These are phyloP conservation scores for Agrochola lota DNA, from an alignment of 2,888 invertebrate species.

Conservation along the genomic window DNA sequence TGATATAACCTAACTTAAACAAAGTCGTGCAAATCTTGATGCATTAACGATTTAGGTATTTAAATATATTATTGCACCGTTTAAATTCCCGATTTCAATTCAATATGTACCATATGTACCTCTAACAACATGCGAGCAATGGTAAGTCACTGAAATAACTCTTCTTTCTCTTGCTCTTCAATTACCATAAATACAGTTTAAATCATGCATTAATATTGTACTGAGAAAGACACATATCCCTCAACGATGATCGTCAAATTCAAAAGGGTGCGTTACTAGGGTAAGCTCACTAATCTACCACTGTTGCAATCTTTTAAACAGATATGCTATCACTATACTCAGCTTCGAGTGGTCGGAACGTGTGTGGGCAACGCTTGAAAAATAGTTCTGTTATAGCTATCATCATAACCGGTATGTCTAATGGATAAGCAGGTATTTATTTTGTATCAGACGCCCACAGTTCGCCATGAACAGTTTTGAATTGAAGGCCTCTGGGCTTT, in stretches of 20 bases:
- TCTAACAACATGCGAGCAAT: conserved; percentile 3
- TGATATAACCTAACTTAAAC: conserved; percentile 41
- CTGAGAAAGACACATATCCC: conserved; percentile 3
- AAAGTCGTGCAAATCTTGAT: conserved; percentile 25
- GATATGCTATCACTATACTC: conserved; percentile 56
- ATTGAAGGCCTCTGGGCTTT: conserved; percentile 33
- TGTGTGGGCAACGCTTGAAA: conserved; percentile 58
- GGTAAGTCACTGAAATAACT: conserved; percentile 12
- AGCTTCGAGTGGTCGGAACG: conserved; percentile 50
- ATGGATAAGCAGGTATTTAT: conserved; percentile 49
- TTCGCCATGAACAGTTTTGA: conserved; percentile 41
- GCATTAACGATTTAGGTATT: conserved; percentile 12
- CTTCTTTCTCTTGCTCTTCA: conserved; percentile 1
- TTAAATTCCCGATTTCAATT: conserved; percentile 6
- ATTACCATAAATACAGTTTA: conserved; percentile 20
- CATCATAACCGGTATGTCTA: conserved; percentile 50
- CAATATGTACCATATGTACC: background rate
- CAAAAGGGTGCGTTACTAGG: conserved; percentile 16
- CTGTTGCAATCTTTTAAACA: conserved; percentile 60
- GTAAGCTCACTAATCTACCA: conserved; percentile 46
- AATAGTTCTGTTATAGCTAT: conserved; percentile 53
- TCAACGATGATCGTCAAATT: conserved; percentile 31
- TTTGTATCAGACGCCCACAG: conserved; percentile 47
- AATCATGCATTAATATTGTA: conserved; percentile 13
- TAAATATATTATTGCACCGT: conserved; percentile 6